These are phyloP conservation scores for Eucidaris tribuloides DNA, from an alignment of 35 echinoderm and acorn worm species.

Conservation along the genomic window DNA sequence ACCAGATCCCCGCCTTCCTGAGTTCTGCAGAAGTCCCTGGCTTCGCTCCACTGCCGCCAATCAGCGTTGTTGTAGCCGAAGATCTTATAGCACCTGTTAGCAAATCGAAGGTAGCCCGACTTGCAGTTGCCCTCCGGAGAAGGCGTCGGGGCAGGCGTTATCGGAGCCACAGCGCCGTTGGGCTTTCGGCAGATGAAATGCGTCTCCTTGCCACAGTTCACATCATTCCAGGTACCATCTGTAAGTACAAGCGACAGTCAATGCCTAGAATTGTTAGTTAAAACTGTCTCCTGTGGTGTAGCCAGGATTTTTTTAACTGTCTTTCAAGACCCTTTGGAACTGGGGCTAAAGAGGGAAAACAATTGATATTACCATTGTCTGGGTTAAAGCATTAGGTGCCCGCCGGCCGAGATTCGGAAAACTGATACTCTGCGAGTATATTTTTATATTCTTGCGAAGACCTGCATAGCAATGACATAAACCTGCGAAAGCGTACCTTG, in stretches of 20 bases:
- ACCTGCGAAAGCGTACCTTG: no score
- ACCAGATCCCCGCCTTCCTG: constrained; percentile 37
- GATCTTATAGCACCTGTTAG: constrained; percentile 56
- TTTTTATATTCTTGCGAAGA: no score
- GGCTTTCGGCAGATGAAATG: constrained; percentile 72
- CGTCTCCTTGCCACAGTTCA: constrained; percentile 45
- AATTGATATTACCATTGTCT: background rate
- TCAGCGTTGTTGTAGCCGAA: constrained; percentile 15
- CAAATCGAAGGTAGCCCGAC: constrained; percentile 30
- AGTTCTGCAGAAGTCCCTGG: constrained; percentile 29
- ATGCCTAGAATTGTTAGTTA: no score
- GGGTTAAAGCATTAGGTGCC: background rate
- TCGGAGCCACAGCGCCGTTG: constrained; percentile 5
- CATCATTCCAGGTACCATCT: constrained; percentile 65
- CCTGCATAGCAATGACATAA: no score
- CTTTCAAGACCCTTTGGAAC: background rate
- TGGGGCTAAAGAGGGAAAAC: background rate
- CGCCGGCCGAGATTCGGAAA: background rate
- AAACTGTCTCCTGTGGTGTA: background rate
- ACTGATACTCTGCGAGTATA: background rate
- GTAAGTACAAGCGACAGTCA: no score
- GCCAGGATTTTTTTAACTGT: background rate
- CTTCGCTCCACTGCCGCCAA: constrained; percentile 31
- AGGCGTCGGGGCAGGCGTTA: constrained; percentile 43
- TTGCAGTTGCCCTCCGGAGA: constrained; percentile 53